Conservation (phyloP, 2,888 invertebrate genomes). For the Drosophila suboccidentalis region DNA sequence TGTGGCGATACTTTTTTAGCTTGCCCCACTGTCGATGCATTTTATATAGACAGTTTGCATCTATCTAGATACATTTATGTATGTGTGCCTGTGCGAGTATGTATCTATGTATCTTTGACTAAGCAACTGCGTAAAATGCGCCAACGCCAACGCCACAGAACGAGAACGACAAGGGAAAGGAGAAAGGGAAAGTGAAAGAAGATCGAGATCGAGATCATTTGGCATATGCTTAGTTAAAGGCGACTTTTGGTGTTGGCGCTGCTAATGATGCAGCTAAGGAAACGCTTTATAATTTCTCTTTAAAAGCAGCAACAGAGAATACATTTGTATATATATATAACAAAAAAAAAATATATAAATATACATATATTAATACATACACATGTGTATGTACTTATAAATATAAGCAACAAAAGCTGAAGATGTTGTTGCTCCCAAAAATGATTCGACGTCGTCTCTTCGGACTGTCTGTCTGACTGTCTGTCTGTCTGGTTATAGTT, state of each 20-base stretch:
- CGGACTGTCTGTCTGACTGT: neutral
- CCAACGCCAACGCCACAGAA: slow-evolving; percentile 72
- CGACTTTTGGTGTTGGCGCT: slow-evolving; percentile 84
- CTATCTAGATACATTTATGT: slow-evolving; percentile 56
- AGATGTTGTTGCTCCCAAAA: slow-evolving; percentile 66
- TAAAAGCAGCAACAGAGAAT: slow-evolving; percentile 58
- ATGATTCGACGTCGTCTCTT: slow-evolving; percentile 18
- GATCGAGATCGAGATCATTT: slow-evolving; percentile 46
- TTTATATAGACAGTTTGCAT: slow-evolving; percentile 71
- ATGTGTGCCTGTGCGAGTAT: slow-evolving; percentile 29
- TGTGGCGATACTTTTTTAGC: slow-evolving; percentile 70
- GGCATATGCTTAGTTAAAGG: slow-evolving; percentile 71
- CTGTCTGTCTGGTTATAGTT: slow-evolving; percentile 8
- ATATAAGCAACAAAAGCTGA: slow-evolving; percentile 68
- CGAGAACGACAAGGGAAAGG: slow-evolving; percentile 21
- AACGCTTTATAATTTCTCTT: slow-evolving; percentile 85
- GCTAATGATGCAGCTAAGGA: slow-evolving; percentile 85
- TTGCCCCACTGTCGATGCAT: slow-evolving; percentile 74
- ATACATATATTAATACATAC: slow-evolving; percentile 10
- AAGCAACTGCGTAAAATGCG: slow-evolving; percentile 79
- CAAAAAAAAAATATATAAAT: neutral
- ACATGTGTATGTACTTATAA: slow-evolving; percentile 41
- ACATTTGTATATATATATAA: slow-evolving; percentile 16
- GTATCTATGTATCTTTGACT: slow-evolving; percentile 55
- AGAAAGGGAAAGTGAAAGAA: slow-evolving; percentile 3